Conservation (phyloP, 2,888 invertebrate species). For the Cataglyphis cursor region DNA sequence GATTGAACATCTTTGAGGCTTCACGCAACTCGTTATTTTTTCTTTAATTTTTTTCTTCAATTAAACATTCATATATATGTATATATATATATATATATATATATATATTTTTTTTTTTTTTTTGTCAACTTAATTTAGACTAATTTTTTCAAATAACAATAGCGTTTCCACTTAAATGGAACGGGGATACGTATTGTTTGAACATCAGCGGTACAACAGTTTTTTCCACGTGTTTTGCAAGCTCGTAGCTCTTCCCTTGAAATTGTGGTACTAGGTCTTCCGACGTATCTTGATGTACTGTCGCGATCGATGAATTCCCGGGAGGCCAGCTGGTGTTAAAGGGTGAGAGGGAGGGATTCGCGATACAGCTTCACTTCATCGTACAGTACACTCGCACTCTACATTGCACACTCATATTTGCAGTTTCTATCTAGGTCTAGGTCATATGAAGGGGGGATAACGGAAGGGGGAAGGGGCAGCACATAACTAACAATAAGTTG, state of each 20-base stretch:
- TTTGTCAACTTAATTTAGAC: background rate
- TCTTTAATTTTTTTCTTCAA: background rate
- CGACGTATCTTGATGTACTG: conserved; percentile 49
- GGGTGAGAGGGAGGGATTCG: conserved; percentile 38
- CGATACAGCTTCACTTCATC: conserved; percentile 55
- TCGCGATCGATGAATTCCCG: conserved; percentile 77
- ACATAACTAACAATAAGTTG: conserved; percentile 59
- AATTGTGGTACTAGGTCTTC: conserved; percentile 60
- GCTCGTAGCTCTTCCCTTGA: conserved; percentile 54
- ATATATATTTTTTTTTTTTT: background rate
- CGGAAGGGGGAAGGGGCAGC: conserved; percentile 3
- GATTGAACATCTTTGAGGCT: background rate
- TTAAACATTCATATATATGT: background rate
- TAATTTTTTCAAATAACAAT: background rate
- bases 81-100: background rate
- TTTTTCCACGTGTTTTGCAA: conserved; percentile 56
- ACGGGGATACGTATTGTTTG: background rate
- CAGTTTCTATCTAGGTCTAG: conserved; percentile 69
- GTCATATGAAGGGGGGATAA: conserved; percentile 62
- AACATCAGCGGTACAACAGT: background rate
- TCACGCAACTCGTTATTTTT: background rate
- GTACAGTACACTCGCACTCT: conserved; percentile 54
- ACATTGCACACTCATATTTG: conserved; percentile 60
- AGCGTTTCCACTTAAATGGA: background rate
- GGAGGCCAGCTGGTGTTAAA: conserved; percentile 66